phyloP scores from a whole-genome alignment of 2,797 vertebrate genomes.

The Leucoraja ocellata region DNA sequence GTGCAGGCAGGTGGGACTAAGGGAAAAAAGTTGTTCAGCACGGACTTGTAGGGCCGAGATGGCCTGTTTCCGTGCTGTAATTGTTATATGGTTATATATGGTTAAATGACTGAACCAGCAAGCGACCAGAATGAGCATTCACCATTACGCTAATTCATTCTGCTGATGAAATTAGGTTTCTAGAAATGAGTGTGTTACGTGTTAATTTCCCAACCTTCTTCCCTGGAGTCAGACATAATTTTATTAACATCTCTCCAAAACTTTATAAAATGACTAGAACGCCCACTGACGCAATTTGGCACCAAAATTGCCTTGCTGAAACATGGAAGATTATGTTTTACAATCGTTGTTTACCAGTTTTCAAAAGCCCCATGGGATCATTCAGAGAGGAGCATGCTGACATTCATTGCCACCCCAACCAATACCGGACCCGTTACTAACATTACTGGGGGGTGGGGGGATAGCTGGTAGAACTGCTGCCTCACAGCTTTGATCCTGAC shows the following conservation, averaged over 20 bases:
- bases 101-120: no score
- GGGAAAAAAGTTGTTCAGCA: no score
- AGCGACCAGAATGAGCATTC: not conserved
- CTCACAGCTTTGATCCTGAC: no score
- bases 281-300: not conserved
- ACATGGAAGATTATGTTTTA: not conserved
- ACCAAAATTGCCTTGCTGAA: not conserved
- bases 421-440: not conserved
- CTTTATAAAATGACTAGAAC: not conserved
- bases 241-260: not conserved
- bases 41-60: no score
- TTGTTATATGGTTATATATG: no score
- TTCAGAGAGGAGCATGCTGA: not conserved
- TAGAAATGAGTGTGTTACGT: not conserved
- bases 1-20: no score
- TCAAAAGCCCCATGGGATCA: not conserved
- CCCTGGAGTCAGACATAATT: not conserved
- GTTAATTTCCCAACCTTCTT: not conserved
- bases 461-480: no score
- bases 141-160: not conserved
- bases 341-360: not conserved
- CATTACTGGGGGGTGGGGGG: not conserved
- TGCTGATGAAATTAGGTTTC: slow-evolving; percentile 9
- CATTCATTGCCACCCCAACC: not conserved
- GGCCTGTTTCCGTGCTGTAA: no score